Evolutionary conservation across 2,797 vertebrate genomes (phyloP).

Genomic region (Sternotherus odoratus): DNA sequence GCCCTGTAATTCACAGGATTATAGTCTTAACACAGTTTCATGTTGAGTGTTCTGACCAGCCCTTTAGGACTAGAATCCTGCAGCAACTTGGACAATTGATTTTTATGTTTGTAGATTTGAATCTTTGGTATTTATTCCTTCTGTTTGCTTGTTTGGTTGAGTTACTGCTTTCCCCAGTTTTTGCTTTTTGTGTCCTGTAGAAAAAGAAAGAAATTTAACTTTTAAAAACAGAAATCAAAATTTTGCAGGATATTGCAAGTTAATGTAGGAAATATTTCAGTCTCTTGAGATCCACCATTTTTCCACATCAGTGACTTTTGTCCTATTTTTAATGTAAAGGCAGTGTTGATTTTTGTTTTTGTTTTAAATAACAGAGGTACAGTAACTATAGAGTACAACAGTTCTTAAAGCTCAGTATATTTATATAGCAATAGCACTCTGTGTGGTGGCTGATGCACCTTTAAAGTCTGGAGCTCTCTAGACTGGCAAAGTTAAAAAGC

Average conservation of each 20-base stretch:
- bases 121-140: conserved; percentile 10
- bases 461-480: neutral
- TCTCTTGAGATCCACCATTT: neutral
- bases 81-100: neutral
- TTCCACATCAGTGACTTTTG: neutral
- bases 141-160: conserved; percentile 46
- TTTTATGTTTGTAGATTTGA: conserved; percentile 8
- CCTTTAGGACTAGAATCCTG: conserved; percentile 31
- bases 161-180: neutral
- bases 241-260: conserved; percentile 31
- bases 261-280: conserved; percentile 25
- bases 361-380: neutral
- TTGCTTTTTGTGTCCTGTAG: neutral
- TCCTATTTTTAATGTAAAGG: neutral
- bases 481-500: neutral
- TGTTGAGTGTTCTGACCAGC: conserved; percentile 1
- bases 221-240: conserved; percentile 41
- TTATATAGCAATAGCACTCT: neutral
- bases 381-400: neutral
- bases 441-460: neutral
- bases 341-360: neutral
- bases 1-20: conserved; percentile 35
- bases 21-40: neutral
- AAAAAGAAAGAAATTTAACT: conserved; percentile 47
- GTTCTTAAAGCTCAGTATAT: neutral